Percentiles rank a stretch among this genome's conserved stretches.
These are phyloP conservation scores for Chirona hameri DNA, from an alignment of 2,888 invertebrate species.

Conservation along the genomic window DNA sequence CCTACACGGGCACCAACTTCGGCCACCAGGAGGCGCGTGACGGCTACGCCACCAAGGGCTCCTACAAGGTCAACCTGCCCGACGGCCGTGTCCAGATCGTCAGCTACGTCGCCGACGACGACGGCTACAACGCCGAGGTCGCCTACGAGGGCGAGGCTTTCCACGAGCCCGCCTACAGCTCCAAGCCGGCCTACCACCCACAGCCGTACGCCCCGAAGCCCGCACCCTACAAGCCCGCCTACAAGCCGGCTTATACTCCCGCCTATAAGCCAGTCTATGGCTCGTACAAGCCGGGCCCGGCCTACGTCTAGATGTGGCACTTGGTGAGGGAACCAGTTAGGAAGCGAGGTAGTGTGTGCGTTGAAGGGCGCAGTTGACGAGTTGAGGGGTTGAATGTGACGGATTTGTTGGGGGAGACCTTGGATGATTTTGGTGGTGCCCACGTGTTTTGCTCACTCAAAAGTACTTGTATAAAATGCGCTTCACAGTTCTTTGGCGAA, in stretches of 20 bases:
- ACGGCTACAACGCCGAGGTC: constrained; percentile 85
- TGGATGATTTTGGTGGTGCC: no score
- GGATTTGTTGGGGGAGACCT: no score
- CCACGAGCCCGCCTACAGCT: constrained; percentile 49
- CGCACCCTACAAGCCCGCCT: constrained; percentile 79
- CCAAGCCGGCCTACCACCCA: constrained; percentile 2
- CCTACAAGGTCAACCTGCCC: constrained; percentile 61
- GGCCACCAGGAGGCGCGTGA: constrained; percentile 63
- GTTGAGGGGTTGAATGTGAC: no score
- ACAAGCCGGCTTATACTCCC: constrained; percentile 85
- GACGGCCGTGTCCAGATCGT: constrained; percentile 80
- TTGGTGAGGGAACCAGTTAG: no score
- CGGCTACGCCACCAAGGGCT: constrained; percentile 61
- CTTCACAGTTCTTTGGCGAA: no score
- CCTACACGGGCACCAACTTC: constrained; percentile 57
- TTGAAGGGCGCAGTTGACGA: no score
- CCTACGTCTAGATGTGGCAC: constrained; percentile 60
- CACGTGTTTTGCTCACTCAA: no score
- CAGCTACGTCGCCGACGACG: constrained; percentile 83
- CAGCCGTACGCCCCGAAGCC: constrained; percentile 75
- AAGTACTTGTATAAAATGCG: no score
- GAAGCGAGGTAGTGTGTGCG: no score
- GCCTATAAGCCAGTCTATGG: constrained; percentile 79
- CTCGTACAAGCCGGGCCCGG: constrained; percentile 83
- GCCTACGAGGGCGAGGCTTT: constrained; percentile 67